Base-by-base conservation (phyloP, 2,113 vertebrate genomes). In the Tichodroma muraria region DNA sequence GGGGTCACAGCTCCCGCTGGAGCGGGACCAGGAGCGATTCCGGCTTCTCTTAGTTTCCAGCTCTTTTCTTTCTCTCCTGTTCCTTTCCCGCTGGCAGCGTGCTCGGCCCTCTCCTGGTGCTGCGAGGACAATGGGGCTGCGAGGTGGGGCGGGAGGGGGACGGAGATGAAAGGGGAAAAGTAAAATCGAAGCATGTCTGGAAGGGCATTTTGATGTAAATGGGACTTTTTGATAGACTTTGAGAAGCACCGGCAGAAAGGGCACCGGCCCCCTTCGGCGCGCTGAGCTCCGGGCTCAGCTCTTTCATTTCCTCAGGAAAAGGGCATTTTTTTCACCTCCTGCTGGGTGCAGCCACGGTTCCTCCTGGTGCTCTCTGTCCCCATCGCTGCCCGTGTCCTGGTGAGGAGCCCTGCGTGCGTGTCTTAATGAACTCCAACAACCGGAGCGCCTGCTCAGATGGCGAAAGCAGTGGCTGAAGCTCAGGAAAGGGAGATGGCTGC, bases 161-260 rank as follows among this genome's bases (percentile, higher is more conserved):
- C 49, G n/a, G 65, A 96, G 88, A 96, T 97, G 91, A 95, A 97
- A 96, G 91, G 78, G 87, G 93, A 70, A 75, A 91, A 93, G 93
- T 90, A 94, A 94, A 97, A 93, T 77, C 45, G 88, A 79, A 86
- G 85, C 92, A 92, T 91, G 94, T 91, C 94, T 94, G 75, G 94
- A 91, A 93, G 80, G 44, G 90, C 84, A 96, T 97, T 97, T 91
- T 83, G 90, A 97, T 97, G 96, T 93, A 97, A 97, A 96, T 97
- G 93, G 94, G 91, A 92, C 92, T 95, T 95, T 95, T 96, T 93
- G 95, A 96, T 91, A 70, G 94, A 86, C 92, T 96, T 94, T 64
- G 80, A 96, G 95, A 90, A 88, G 45, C 95, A 82, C 75, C 20
- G 66, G 81, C 80, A 95, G 85, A 95, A 96, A 94, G 91, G 93